phyloP scores from a whole-genome alignment of 2,797 vertebrate species.

The Urosaurus nigricauda region DNA sequence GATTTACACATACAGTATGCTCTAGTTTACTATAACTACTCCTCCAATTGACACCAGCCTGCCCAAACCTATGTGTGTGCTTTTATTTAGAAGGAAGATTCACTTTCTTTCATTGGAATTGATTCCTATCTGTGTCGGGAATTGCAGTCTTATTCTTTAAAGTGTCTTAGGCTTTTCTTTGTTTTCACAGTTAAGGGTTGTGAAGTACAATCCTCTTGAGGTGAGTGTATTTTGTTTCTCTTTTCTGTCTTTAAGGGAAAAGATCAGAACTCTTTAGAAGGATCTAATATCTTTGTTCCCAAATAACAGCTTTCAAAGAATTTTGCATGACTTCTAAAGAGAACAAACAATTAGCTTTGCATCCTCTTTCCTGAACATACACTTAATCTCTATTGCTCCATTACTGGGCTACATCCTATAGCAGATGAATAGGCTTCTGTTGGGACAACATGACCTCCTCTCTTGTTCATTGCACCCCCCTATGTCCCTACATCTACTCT shows the following conservation, averaged over 20 bases:
- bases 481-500: background rate
- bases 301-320: background rate
- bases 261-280: background rate
- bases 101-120: background rate
- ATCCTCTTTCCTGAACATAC: constrained; percentile 12
- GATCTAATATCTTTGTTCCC: background rate
- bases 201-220: background rate
- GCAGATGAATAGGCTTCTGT: background rate
- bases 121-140: background rate
- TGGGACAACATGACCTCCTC: background rate
- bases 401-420: background rate
- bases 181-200: constrained; percentile 1
- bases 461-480: background rate
- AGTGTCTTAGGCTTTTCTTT: background rate
- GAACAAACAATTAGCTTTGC: background rate
- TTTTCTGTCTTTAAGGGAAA: background rate
- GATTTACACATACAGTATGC: background rate
- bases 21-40: background rate
- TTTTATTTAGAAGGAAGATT: background rate
- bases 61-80: background rate
- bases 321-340: background rate
- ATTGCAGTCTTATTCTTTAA: background rate
- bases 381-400: background rate
- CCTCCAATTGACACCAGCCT: background rate
- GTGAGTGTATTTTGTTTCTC: background rate